Conservation (phyloP, 2,797 vertebrate genomes). For the Potorous gilbertii region DNA sequence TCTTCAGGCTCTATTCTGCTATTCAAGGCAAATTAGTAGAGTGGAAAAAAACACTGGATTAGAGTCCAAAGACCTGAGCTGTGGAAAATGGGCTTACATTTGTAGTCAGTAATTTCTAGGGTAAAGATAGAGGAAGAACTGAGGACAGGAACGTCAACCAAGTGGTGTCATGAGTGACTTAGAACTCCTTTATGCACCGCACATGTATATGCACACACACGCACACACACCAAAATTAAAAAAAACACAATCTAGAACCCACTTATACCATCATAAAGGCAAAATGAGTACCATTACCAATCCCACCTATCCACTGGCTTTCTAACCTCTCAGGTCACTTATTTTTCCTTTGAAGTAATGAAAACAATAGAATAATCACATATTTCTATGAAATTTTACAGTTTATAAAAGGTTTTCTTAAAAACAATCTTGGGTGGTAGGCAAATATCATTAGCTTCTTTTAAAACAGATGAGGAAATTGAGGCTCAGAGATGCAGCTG, state of each 20-base stretch:
- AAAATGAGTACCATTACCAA: not conserved
- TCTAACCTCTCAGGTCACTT: not conserved
- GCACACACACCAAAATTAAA: too few relatives aligned
- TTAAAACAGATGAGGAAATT: not conserved
- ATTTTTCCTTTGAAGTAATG: not conserved
- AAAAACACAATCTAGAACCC: not conserved
- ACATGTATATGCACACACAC: too few relatives aligned
- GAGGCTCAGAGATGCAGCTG: not conserved
- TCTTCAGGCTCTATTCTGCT: not conserved
- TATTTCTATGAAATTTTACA: not conserved
- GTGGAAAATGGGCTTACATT: not conserved
- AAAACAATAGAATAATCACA: not conserved
- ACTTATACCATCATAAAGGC: not conserved
- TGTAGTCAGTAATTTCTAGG: not conserved
- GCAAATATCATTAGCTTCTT: not conserved
- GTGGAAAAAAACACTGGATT: not conserved
- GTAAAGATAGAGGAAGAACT: not conserved
- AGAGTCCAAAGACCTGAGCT: not conserved
- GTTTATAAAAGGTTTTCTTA: not conserved
- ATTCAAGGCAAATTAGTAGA: not conserved
- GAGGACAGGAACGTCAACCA: not conserved
- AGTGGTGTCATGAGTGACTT: not conserved
- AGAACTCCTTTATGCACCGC: not conserved
- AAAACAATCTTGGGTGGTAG: not conserved
- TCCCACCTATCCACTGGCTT: not conserved